Conservation (phyloP, 2,888 invertebrate species). For the Spialia ferax region DNA sequence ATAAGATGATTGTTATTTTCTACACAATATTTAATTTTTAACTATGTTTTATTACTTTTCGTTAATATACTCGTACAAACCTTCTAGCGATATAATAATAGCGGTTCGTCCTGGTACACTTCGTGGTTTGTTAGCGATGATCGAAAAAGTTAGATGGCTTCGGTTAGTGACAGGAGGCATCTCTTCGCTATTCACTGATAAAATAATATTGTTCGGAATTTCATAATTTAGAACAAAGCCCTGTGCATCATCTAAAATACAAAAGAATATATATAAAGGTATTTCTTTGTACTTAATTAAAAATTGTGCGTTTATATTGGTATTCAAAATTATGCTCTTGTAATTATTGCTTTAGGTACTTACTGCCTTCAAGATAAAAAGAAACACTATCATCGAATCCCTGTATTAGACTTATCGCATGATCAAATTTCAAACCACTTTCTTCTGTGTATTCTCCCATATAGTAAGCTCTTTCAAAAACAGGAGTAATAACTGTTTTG, state of each 20-base stretch:
- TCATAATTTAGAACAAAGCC: slow-evolving; percentile 47
- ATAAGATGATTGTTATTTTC: background rate
- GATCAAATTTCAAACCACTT: slow-evolving; percentile 50
- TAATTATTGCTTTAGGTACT: slow-evolving; percentile 24
- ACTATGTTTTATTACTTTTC: background rate
- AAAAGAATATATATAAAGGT: background rate
- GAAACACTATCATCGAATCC: slow-evolving; percentile 53
- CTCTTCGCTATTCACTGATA: slow-evolving; percentile 39
- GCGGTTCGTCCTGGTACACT: slow-evolving; percentile 48
- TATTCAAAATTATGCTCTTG: background rate
- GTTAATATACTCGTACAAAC: slow-evolving; percentile 38
- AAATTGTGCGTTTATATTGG: too few relatives aligned
- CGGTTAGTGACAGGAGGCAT: slow-evolving; percentile 42
- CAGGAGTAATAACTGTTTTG: slow-evolving; percentile 41
- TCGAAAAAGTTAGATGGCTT: slow-evolving; percentile 49
- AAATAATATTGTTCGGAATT: slow-evolving; percentile 43
- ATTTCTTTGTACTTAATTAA: background rate
- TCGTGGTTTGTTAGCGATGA: slow-evolving; percentile 50
- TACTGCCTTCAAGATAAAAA: slow-evolving; percentile 55
- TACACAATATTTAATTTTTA: background rate
- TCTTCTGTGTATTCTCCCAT: slow-evolving; percentile 51
- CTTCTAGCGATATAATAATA: slow-evolving; percentile 49
- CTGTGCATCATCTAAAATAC: slow-evolving; percentile 50
- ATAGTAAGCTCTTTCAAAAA: slow-evolving; percentile 53
- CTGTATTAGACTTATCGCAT: slow-evolving; percentile 51